A percentile compares a stretch with the other conserved stretches of the same genome.
These are phyloP conservation scores for Rhagonycha fulva DNA, from an alignment of 2,888 invertebrate genomes.

Conservation along the genomic window DNA sequence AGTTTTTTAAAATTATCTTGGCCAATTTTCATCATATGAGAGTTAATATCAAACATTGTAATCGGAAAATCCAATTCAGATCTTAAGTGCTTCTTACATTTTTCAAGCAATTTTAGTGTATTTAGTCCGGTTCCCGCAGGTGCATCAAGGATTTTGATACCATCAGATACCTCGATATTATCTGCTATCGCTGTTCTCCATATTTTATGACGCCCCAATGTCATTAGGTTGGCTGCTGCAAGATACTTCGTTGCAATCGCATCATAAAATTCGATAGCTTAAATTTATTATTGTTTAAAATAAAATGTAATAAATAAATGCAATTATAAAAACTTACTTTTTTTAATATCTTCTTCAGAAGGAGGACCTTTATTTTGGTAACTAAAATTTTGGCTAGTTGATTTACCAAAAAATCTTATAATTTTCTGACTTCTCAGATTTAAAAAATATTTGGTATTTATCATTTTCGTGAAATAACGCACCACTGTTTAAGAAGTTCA, in stretches of 20 bases:
- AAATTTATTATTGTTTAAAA: too few relatives aligned
- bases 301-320: too few relatives aligned
- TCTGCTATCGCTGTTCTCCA: neutral
- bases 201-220: neutral
- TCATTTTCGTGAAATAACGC: too few relatives aligned
- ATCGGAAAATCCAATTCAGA: neutral
- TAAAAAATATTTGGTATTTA: too few relatives aligned
- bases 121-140: neutral
- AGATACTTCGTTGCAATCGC: neutral
- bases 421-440: too few relatives aligned
- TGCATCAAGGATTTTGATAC: neutral
- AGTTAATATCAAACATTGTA: neutral
- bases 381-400: too few relatives aligned
- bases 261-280: too few relatives aligned
- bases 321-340: too few relatives aligned
- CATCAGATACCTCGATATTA: neutral
- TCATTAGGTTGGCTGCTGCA: neutral
- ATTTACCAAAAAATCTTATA: too few relatives aligned
- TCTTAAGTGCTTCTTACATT: neutral
- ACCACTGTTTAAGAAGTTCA: too few relatives aligned
- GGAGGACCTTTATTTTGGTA: too few relatives aligned
- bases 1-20: neutral
- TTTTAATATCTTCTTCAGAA: too few relatives aligned
- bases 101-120: neutral
- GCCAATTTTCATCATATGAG: neutral